Evolutionary conservation across 2,113 vertebrate genomes (phyloP), one percentile per base, ranked within the genome.

Genomic region (Erythrolamprus reginae): DNA sequence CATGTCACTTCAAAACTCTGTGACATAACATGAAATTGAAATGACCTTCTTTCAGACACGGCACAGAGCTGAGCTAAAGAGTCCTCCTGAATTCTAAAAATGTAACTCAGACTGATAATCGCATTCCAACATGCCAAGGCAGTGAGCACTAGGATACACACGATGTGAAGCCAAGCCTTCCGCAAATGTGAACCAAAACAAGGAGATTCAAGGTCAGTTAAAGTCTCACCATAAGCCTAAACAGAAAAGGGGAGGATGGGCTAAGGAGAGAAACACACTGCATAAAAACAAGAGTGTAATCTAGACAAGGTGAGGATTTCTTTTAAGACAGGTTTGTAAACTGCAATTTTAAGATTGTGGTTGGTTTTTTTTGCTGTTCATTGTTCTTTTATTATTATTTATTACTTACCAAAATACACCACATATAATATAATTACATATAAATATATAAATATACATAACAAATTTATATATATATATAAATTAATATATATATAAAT

Each of bases 11-110:
- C 94, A 95, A 95, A 96, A 95, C 88, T 91, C 90, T 0, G 0
- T 92, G 89, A 94, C 92, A 95, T 93, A 96, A 95, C 92, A 94
- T 90, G 91, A 95, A 96, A 96, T 96, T 92, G 93, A 94, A 96
- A 95, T 94, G 89, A 96, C 96, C 95, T 95, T 95, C 95, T 61
- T 95, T 95, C 95, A 96, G 94, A 93, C 94, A 95, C 61, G 91
- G 7, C 93, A 83, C 50, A 92, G 86, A 45, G 86, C 47, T 92
- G 94, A 94, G 61, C 93, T 93, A 92, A 23, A 86, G 56, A 92
- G 91, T 70, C 91, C 91, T 89, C 88, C 10, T 0, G 91, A 93
- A 89, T 95, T 94, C 94, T 91, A 92, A 96, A 91, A 94, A 95
- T 90, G 93, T 89, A 91, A 93, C 87, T 94, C 82, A 91, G 55